phyloP scores from a whole-genome alignment of 1,140 invertebrate species.

The Pseudomyrmex gracilis region DNA sequence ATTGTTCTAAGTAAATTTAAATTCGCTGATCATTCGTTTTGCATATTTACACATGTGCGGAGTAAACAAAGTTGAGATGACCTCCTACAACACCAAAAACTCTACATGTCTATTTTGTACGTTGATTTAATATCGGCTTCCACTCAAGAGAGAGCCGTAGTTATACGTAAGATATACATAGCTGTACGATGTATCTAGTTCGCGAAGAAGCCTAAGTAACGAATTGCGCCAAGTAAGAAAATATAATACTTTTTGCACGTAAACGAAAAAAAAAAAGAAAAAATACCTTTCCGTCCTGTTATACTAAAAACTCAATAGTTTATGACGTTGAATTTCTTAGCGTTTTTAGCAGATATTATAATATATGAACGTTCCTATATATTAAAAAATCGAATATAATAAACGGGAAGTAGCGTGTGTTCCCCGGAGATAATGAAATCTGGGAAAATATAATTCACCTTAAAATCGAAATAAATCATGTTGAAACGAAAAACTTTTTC shows the following conservation, averaged over 20 bases:
- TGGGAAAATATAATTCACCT: constrained; percentile 9
- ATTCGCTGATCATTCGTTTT: constrained; percentile 30
- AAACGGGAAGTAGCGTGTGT: not conserved
- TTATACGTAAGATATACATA: constrained; percentile 39
- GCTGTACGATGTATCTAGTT: not conserved
- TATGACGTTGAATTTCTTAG: constrained; percentile 28
- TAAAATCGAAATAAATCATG: not conserved
- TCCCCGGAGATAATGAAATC: not conserved
- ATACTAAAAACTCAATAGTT: constrained; percentile 31
- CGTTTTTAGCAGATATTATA: constrained; percentile 7
- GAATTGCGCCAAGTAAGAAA: constrained; percentile 33
- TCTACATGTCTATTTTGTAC: constrained; percentile 45
- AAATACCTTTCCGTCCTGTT: constrained; percentile 49
- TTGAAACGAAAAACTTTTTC: not conserved
- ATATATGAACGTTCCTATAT: constrained; percentile 40
- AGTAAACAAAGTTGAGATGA: constrained; percentile 1
- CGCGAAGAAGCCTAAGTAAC: constrained; percentile 25
- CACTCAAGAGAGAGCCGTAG: not conserved
- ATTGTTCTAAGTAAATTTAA: constrained; percentile 24
- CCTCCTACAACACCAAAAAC: constrained; percentile 12
- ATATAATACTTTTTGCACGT: constrained; percentile 42
- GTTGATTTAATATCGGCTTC: constrained; percentile 15
- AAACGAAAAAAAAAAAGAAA: too few species aligned
- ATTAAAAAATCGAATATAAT: not conserved
- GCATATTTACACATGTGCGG: not conserved